Percentiles rank a stretch among this genome's conserved stretches.
Evolutionary conservation across 2,888 invertebrate species (phyloP).

Genomic region (Disparrhopalites patrizii): DNA sequence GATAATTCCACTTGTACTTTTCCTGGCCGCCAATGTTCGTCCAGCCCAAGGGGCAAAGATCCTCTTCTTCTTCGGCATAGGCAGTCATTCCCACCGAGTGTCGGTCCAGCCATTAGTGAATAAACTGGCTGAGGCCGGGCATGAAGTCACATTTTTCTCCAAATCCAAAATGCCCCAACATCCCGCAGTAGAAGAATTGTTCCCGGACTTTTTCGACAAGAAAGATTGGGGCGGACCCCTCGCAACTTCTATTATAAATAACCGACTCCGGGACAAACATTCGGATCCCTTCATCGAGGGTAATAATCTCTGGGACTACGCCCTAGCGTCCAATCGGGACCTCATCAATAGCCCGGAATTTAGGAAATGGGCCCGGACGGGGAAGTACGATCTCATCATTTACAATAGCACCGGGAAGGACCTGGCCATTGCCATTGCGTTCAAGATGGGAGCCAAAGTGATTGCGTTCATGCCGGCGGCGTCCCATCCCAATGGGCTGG

Average conservation of each 20-base stretch:
- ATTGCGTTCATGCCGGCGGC: not conserved
- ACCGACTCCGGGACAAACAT: not conserved
- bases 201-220: not conserved
- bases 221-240: not conserved
- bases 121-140: not conserved
- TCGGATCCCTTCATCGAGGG: not conserved
- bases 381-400: not conserved
- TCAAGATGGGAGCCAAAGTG: not conserved
- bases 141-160: not conserved
- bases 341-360: not conserved
- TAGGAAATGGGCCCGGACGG: not conserved
- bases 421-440: not conserved
- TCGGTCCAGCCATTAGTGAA: not conserved
- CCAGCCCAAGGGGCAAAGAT: not conserved
- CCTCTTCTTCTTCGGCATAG: constrained; percentile 10
- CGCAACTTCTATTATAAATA: not conserved
- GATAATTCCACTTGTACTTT: no score
- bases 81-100: constrained; percentile 27
- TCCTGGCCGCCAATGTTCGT: no score
- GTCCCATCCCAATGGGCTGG: not conserved
- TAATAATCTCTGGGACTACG: not conserved
- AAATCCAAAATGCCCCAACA: not conserved
- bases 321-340: not conserved
- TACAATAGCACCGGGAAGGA: not conserved
- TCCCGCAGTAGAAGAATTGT: not conserved